phyloP scores from a whole-genome alignment of 2,888 invertebrate genomes.

The Xanthia icteritia region DNA sequence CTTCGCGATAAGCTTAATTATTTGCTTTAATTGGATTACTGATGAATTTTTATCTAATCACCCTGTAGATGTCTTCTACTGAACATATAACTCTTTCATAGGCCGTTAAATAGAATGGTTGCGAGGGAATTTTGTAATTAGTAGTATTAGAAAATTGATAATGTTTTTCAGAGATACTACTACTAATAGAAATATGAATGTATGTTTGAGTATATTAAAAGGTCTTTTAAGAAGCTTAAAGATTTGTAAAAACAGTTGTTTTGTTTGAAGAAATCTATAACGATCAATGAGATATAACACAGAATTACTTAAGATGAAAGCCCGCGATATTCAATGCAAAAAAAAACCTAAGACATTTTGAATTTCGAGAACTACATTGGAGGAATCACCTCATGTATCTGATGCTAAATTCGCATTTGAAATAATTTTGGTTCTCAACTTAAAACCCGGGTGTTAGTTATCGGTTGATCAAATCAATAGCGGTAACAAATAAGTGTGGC shows the following conservation, averaged over 20 bases:
- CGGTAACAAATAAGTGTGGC: too few relatives aligned
- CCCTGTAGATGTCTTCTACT: conserved; percentile 8
- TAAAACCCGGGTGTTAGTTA: neutral
- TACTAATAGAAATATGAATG: neutral
- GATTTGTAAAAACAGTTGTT: neutral
- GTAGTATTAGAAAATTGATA: conserved; percentile 6
- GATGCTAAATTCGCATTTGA: too few relatives aligned
- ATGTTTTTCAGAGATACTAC: neutral
- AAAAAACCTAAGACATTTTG: neutral
- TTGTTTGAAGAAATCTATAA: neutral
- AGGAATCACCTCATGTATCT: neutral
- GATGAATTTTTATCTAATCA: conserved; percentile 51
- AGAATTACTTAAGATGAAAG: neutral
- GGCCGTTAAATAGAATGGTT: conserved; percentile 19
- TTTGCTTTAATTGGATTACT: conserved; percentile 56
- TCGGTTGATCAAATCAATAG: too few relatives aligned
- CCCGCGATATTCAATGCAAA: neutral
- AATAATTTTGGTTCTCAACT: neutral
- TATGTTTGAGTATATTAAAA: neutral
- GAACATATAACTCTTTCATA: conserved; percentile 1
- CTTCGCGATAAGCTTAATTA: conserved; percentile 51
- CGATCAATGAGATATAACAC: too few relatives aligned
- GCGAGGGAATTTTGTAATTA: conserved; percentile 9
- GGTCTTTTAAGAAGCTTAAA: neutral
- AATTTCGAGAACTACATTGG: neutral